These are phyloP conservation scores for Horisme vitalbata DNA, from an alignment of 2,888 invertebrate species.

Conservation along the genomic window DNA sequence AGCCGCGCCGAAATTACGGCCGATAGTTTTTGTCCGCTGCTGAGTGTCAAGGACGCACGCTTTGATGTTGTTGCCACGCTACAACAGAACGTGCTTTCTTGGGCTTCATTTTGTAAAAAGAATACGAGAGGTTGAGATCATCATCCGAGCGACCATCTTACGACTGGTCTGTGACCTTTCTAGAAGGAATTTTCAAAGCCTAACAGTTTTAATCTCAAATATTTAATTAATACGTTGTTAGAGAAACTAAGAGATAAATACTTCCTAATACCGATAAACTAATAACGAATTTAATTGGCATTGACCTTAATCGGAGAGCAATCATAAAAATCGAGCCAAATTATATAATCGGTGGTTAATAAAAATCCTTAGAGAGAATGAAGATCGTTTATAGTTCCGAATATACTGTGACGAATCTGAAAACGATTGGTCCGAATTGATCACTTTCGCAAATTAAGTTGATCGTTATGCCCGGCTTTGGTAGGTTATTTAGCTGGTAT, in stretches of 20 bases:
- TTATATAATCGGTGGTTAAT: conserved; percentile 36
- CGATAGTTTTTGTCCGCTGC: conserved; percentile 74
- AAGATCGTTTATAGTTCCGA: conserved; percentile 44
- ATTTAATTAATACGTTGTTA: neutral
- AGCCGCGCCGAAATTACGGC: conserved; percentile 69
- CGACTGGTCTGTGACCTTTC: conserved; percentile 2
- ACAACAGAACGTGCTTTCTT: conserved; percentile 31
- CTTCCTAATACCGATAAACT: conserved; percentile 27
- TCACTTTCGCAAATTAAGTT: too few relatives aligned
- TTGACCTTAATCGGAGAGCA: conserved; percentile 34
- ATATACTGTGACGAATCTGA: conserved; percentile 45
- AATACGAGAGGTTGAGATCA: conserved; percentile 16
- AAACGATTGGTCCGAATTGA: conserved; percentile 28
- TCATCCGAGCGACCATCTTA: conserved; percentile 10
- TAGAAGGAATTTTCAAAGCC: neutral
- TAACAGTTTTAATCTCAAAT: too few relatives aligned
- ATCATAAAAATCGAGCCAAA: conserved; percentile 32
- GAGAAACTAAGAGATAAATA: conserved; percentile 3
- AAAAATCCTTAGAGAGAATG: conserved; percentile 44
- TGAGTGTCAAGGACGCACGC: conserved; percentile 77
- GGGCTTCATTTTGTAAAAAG: conserved; percentile 28
- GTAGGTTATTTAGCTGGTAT: too few relatives aligned
- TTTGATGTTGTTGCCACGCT: conserved; percentile 57
- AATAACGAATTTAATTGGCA: conserved; percentile 30
- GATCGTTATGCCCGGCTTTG: too few relatives aligned